phyloP scores from a whole-genome alignment of 2,113 vertebrate species.

The Hydrolagus affinis region DNA sequence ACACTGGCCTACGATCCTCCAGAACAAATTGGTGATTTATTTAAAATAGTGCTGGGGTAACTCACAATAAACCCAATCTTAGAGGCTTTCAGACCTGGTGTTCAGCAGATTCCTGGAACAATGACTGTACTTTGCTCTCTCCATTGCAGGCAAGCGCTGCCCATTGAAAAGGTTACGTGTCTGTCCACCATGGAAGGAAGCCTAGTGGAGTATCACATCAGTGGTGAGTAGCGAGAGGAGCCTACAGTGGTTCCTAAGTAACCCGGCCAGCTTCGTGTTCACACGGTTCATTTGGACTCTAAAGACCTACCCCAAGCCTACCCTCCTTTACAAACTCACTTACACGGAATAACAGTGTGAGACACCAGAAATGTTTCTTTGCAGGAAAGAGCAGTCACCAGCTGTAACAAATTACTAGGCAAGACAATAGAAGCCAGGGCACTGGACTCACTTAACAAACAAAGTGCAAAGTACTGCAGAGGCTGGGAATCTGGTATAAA shows the following conservation, averaged over 20 bases:
- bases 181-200: conserved; percentile 5
- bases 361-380: too few species aligned
- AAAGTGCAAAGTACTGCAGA: too few species aligned
- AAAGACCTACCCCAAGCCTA: background rate
- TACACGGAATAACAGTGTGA: too few species aligned
- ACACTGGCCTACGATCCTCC: too few species aligned
- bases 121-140: background rate
- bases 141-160: background rate
- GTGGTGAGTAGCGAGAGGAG: background rate
- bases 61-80: background rate
- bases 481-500: too few species aligned
- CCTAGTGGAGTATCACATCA: background rate
- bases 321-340: too few species aligned
- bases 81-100: background rate
- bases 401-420: too few species aligned
- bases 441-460: too few species aligned
- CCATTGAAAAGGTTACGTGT: background rate
- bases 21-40: too few species aligned
- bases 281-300: background rate
- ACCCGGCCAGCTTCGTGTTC: background rate
- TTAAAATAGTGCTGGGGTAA: too few species aligned
- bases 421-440: too few species aligned
- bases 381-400: too few species aligned
- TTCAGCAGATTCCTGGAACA: background rate
- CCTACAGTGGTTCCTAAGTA: background rate